phyloP scores from a whole-genome alignment of 1,140 invertebrate genomes.

The Acromyrmex charruanus region DNA sequence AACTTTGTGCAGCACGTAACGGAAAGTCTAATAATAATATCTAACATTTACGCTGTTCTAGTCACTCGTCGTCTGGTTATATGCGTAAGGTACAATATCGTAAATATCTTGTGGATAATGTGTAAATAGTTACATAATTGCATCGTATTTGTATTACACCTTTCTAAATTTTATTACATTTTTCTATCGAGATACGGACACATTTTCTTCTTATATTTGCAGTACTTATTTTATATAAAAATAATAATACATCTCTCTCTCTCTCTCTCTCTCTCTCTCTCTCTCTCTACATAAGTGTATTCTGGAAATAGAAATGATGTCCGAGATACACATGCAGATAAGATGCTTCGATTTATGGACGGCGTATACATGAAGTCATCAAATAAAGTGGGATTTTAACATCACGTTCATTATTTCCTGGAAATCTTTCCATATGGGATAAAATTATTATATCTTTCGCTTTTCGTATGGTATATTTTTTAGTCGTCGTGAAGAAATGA shows the following conservation, averaged over 20 bases:
- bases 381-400: conserved; percentile 19
- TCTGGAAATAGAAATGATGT: background rate
- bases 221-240: background rate
- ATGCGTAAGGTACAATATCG: background rate
- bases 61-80: background rate
- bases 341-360: conserved; percentile 10
- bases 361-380: background rate
- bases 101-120: conserved; percentile 1
- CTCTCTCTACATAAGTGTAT: background rate
- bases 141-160: background rate
- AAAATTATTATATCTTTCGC: conserved; percentile 32
- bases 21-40: conserved; percentile 43
- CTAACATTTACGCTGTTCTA: background rate
- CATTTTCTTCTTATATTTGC: background rate
- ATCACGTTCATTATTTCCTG: conserved; percentile 29
- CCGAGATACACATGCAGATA: background rate
- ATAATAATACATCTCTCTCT: background rate
- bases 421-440: background rate
- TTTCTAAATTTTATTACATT: background rate
- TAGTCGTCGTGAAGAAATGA: background rate
- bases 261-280: no score
- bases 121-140: conserved; percentile 18
- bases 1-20: conserved; percentile 27
- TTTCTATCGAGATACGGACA: background rate
- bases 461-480: background rate